Conservation (phyloP, 2,113 vertebrate species). For the Mystacornis crossleyi region DNA sequence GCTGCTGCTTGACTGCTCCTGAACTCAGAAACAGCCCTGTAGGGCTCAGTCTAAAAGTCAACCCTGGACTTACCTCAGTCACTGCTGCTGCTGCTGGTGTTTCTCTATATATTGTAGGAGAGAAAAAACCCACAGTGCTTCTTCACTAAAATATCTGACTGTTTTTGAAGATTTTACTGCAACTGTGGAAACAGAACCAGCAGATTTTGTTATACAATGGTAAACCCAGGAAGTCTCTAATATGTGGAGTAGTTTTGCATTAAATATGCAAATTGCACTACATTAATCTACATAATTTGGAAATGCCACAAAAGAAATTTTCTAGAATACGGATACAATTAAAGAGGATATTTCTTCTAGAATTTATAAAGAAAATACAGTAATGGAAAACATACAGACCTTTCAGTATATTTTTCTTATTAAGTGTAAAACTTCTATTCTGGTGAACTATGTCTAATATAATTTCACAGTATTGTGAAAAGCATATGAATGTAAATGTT, state of each 20-base stretch:
- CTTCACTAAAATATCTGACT: neutral
- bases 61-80: neutral
- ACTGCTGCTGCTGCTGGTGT: neutral
- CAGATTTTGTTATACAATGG: neutral
- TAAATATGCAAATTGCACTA: neutral
- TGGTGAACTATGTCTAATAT: neutral
- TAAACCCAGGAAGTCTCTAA: neutral
- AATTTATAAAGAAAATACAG: neutral
- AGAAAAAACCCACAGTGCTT: fast-evolving
- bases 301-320: neutral
- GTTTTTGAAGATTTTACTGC: neutral
- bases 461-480: neutral
- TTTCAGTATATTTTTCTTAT: neutral
- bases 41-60: neutral
- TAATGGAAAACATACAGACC: neutral
- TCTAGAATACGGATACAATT: neutral
- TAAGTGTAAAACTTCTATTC: neutral
- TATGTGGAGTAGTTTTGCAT: fast-evolving
- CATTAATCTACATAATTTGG: neutral
- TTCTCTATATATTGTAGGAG: neutral
- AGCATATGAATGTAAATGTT: neutral
- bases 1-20: neutral
- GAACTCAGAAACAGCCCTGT: neutral
- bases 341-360: neutral
- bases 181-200: neutral